A percentile compares a stretch with the other conserved stretches of the same genome.
These are phyloP conservation scores for Biston betularia DNA, from an alignment of 2,888 invertebrate species.

Conservation along the genomic window DNA sequence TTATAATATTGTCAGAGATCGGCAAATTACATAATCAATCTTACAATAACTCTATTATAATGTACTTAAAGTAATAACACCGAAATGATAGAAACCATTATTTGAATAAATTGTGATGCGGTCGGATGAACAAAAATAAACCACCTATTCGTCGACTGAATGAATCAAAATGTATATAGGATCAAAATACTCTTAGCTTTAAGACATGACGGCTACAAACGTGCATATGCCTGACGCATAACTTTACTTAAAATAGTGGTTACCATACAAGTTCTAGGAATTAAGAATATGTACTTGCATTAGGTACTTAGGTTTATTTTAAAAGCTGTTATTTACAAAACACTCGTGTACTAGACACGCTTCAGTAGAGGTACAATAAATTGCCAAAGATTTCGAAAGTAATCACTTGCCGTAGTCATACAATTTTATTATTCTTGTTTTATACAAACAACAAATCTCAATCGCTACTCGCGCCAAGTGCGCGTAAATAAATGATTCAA, in stretches of 20 bases:
- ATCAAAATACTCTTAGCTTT: conserved; percentile 21
- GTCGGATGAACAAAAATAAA: conserved; percentile 59
- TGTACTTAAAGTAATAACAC: conserved; percentile 8
- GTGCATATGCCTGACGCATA: conserved; percentile 1
- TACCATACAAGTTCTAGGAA: conserved; percentile 20
- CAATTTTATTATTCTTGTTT: not conserved
- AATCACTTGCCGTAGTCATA: not conserved
- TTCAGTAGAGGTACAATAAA: conserved; percentile 14
- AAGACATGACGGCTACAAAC: not conserved
- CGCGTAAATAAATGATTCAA: too few relatives aligned
- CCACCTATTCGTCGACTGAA: conserved; percentile 36
- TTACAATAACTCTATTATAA: not conserved
- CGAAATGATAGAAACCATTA: not conserved
- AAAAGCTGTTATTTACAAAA: not conserved
- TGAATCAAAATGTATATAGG: conserved; percentile 32
- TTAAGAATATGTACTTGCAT: not conserved
- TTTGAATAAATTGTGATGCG: not conserved
- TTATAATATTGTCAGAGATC: too few relatives aligned
- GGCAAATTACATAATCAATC: too few relatives aligned
- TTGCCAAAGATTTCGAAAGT: conserved; percentile 27
- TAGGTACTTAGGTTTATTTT: not conserved
- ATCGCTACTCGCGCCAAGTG: too few relatives aligned
- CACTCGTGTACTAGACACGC: conserved; percentile 24
- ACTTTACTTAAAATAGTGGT: conserved; percentile 24
- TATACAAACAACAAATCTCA: not conserved